Evolutionary conservation across 2,797 vertebrate species (phyloP), one percentile per base, ranked within the genome.

Genomic region (Pseudochirops cupreus): DNA sequence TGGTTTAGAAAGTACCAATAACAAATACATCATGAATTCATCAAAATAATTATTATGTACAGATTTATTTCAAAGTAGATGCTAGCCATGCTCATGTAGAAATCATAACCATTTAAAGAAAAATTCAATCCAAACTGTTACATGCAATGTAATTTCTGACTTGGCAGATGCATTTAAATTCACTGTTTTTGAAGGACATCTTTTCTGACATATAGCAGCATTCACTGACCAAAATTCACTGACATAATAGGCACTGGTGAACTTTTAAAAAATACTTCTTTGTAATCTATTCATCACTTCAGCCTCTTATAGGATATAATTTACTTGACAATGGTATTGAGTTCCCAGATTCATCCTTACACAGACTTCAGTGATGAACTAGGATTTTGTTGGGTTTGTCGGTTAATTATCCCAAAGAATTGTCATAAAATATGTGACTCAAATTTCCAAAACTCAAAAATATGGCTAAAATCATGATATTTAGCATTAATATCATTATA

Each of bases 381-480:
- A 82, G 39, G 21, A 46, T 4, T 46, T 46, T 82, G 18, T 24
- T 24, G 9, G 21, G 12, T 46, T 46, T 82, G 7, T 82, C 46
- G n/a, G 12, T 24, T 46, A 18, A 82, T 82, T 26, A 46, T 82
- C 26, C 0, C n/a, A 46, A 91, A 13, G 28, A n/a, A 33, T 54
- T 91, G 13, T 54, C 53, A 55, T 55, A 31, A 53, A 91, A 13
- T 93, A 92, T 92, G 92, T 62, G 2, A 13, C 50, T 82, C 0
- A 50, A 28, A 14, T 91, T 74, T 90, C 39, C 91, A 50, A 90
- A 94, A 82, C 58, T 54, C 0, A 91, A 95, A 96, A 54, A 0
- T 0, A 82, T 46, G 91, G 1, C 0, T 39, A 94, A 91, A 96
- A 90, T 93, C 74, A 93, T 13, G 94, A n/a, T 33, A 74, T 31